These are phyloP conservation scores for Vannuccia rotundouncinata DNA, from an alignment of 2,888 invertebrate genomes.

Conservation along the genomic window DNA sequence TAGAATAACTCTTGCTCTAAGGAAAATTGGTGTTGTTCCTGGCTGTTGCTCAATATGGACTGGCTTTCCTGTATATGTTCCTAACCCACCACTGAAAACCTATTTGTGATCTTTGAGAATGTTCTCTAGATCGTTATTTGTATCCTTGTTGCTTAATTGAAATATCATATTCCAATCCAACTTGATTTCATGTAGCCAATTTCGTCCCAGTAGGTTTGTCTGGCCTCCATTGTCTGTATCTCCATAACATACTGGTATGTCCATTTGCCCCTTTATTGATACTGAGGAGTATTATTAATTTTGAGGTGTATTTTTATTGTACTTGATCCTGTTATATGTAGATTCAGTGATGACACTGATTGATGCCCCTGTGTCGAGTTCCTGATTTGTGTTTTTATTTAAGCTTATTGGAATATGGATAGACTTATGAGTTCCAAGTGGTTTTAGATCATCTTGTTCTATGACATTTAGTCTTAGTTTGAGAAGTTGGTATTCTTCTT, in stretches of 20 bases:
- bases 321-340: conserved; percentile 1
- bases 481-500: not conserved
- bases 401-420: conserved; percentile 11
- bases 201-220: conserved; percentile 10
- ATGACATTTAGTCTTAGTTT: conserved; percentile 5
- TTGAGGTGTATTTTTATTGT: not conserved
- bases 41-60: not conserved
- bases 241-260: conserved; percentile 5
- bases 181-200: conserved; percentile 16
- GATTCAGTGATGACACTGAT: not conserved
- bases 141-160: not conserved
- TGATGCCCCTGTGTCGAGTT: conserved; percentile 25
- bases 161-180: conserved; percentile 14
- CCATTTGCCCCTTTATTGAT: not conserved
- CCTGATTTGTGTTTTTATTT: not conserved
- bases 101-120: not conserved
- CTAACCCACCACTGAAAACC: conserved; percentile 12
- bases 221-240: not conserved
- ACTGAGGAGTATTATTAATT: not conserved
- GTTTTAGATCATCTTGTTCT: not conserved
- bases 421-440: conserved; percentile 1
- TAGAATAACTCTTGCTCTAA: not conserved
- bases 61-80: conserved; percentile 7
- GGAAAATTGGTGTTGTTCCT: not conserved
- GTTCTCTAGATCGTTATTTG: not conserved